Percentiles rank a stretch among this genome's conserved stretches.
phyloP scores from a whole-genome alignment of 2,797 vertebrate genomes.

The Jordanella pulchra region DNA sequence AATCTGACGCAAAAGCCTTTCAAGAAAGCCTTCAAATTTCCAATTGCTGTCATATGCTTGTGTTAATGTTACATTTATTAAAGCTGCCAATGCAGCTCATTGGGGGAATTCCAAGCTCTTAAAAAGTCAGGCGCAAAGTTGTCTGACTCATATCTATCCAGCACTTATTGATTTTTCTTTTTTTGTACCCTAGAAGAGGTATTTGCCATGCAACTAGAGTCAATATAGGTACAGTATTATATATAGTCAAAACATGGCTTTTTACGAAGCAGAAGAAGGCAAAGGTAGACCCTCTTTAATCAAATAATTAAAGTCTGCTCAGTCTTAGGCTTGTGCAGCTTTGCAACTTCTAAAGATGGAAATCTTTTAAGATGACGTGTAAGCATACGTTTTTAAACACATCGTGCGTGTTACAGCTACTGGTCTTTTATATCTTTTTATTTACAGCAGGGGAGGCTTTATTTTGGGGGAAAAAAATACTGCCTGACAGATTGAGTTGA shows the following conservation, averaged over 20 bases:
- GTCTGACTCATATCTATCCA: constrained; percentile 57
- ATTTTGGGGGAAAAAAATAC: constrained; percentile 2
- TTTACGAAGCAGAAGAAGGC: constrained; percentile 22
- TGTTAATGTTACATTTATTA: constrained; percentile 63
- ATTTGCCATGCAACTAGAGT: constrained; percentile 34
- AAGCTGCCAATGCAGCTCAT: constrained; percentile 33
- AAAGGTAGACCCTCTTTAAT: neutral
- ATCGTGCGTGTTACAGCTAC: neutral
- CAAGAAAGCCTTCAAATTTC: constrained; percentile 48
- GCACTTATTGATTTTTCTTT: constrained; percentile 54
- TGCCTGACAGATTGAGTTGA: neutral
- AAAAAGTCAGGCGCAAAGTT: constrained; percentile 28
- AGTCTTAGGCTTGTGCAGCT: neutral
- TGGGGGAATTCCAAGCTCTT: constrained; percentile 27
- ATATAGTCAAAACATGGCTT: constrained; percentile 49
- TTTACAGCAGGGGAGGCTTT: neutral
- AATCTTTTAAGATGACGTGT: neutral
- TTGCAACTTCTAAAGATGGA: neutral
- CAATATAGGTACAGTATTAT: constrained; percentile 45
- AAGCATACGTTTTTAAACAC: neutral
- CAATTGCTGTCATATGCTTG: constrained; percentile 76
- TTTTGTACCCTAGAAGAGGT: constrained; percentile 50
- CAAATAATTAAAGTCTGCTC: neutral
- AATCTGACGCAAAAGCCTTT: constrained; percentile 62
- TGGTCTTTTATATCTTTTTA: neutral